phyloP scores from a whole-genome alignment of 2,888 invertebrate genomes.

The Diaperis boleti region DNA sequence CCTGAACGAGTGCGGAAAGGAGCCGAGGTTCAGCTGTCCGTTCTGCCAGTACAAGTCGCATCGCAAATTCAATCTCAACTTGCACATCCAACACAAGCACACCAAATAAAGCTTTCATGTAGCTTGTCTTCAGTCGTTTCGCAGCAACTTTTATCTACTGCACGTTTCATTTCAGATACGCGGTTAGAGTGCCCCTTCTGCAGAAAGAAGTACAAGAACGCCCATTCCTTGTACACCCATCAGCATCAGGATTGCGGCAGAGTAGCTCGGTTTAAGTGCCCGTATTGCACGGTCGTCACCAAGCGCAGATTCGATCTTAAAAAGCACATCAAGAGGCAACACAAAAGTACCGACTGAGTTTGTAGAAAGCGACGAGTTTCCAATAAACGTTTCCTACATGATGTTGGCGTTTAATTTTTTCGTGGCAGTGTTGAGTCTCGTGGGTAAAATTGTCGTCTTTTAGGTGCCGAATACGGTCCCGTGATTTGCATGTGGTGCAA shows the following conservation, averaged over 20 bases:
- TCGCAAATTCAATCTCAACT: slow-evolving; percentile 68
- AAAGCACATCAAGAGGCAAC: slow-evolving; percentile 15
- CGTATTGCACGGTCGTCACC: slow-evolving; percentile 19
- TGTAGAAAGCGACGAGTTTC: too few relatives aligned
- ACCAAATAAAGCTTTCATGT: too few relatives aligned
- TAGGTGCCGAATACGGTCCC: neutral
- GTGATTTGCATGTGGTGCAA: slow-evolving; percentile 41
- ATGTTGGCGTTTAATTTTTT: neutral
- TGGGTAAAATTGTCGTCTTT: neutral
- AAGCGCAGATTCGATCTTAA: slow-evolving; percentile 29
- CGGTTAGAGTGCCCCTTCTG: slow-evolving; percentile 26
- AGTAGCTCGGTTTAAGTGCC: slow-evolving; percentile 57
- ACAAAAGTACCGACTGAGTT: neutral
- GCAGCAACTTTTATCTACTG: too few relatives aligned
- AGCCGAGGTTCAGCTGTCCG: slow-evolving; percentile 73
- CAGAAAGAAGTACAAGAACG: slow-evolving; percentile 32
- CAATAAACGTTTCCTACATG: slow-evolving; percentile 1
- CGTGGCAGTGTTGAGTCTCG: neutral
- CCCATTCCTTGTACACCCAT: slow-evolving; percentile 56
- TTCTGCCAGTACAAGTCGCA: slow-evolving; percentile 72
- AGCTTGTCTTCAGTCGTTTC: too few relatives aligned
- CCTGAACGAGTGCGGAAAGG: slow-evolving; percentile 67
- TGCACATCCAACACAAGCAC: slow-evolving; percentile 68
- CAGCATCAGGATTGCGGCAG: slow-evolving; percentile 65
- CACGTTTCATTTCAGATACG: slow-evolving; percentile 27